Percentiles rank a stretch among this genome's conserved stretches.
Evolutionary conservation across 2,113 vertebrate genomes (phyloP).

Genomic region (Eidolon helvum): DNA sequence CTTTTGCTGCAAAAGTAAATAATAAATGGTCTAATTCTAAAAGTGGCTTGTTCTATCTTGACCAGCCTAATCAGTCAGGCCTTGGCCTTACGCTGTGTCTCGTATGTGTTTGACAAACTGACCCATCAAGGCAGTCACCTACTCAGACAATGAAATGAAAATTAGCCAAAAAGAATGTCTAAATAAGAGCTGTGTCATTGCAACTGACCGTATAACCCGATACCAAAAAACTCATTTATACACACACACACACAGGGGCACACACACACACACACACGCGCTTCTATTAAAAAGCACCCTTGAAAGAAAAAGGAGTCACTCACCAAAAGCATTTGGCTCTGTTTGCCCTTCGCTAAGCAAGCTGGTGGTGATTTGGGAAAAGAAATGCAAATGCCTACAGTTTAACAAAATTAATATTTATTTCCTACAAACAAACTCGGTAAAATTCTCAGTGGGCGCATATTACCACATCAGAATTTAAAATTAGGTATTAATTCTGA

Average conservation of each 20-base stretch:
- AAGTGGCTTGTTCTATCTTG: neutral
- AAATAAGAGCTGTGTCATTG: neutral
- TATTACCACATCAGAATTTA: conserved; percentile 45
- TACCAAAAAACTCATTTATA: neutral
- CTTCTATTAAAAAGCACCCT: neutral
- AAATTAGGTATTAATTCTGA: neutral
- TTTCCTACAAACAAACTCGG: conserved; percentile 54
- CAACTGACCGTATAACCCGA: neutral
- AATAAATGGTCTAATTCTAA: neutral
- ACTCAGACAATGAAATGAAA: neutral
- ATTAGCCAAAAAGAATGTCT: neutral
- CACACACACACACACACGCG: neutral
- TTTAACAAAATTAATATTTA: conserved; percentile 56
- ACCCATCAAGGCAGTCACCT: neutral
- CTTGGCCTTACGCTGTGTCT: neutral
- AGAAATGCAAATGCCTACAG: conserved; percentile 48
- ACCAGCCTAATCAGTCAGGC: neutral
- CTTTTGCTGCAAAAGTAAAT: neutral
- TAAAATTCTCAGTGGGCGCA: neutral
- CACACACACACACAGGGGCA: neutral
- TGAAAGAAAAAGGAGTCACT: neutral
- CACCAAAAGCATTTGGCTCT: neutral
- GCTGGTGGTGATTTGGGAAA: conserved; percentile 22
- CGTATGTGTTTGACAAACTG: neutral
- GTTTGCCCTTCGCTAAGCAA: neutral